These are phyloP conservation scores for Lordiphosa mommai DNA, from an alignment of 1,140 invertebrate species.

Conservation along the genomic window DNA sequence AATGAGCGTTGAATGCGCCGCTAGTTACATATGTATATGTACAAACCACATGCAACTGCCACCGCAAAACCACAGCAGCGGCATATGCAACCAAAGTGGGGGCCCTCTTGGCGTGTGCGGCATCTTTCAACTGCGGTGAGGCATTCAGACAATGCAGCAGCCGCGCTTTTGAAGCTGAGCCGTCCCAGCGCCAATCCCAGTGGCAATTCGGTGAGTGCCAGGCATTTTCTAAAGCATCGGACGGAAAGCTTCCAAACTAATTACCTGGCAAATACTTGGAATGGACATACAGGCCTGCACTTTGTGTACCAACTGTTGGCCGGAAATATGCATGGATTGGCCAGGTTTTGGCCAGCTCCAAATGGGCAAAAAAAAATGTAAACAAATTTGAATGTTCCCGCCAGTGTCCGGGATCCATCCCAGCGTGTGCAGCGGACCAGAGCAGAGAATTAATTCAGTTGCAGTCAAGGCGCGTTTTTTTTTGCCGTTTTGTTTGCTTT, in stretches of 20 bases:
- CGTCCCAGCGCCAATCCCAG: slow-evolving; percentile 8
- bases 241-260: slow-evolving; percentile 36
- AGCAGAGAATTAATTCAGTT: slow-evolving; percentile 68
- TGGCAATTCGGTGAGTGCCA: neutral
- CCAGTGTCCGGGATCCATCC: slow-evolving; percentile 55
- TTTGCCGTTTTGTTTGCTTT: slow-evolving; percentile 70
- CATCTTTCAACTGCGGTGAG: slow-evolving; percentile 63
- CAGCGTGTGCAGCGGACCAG: slow-evolving; percentile 57
- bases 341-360: slow-evolving; percentile 59
- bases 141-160: slow-evolving; percentile 60
- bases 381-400: slow-evolving; percentile 64
- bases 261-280: slow-evolving; percentile 66
- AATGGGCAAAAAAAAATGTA: slow-evolving; percentile 37
- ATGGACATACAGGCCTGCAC: slow-evolving; percentile 16
- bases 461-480: slow-evolving; percentile 45
- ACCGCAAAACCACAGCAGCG: slow-evolving; percentile 4
- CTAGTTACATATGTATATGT: slow-evolving; percentile 46
- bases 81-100: neutral
- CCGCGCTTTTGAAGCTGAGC: slow-evolving; percentile 32
- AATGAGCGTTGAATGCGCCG: slow-evolving; percentile 53
- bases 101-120: slow-evolving; percentile 45
- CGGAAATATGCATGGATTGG: slow-evolving; percentile 74
- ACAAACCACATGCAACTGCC: slow-evolving; percentile 4
- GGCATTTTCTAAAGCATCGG: slow-evolving; percentile 28
- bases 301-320: slow-evolving; percentile 12